Evolutionary conservation across 2,113 vertebrate genomes (phyloP).

Genomic region (Oreocharis arfaki): DNA sequence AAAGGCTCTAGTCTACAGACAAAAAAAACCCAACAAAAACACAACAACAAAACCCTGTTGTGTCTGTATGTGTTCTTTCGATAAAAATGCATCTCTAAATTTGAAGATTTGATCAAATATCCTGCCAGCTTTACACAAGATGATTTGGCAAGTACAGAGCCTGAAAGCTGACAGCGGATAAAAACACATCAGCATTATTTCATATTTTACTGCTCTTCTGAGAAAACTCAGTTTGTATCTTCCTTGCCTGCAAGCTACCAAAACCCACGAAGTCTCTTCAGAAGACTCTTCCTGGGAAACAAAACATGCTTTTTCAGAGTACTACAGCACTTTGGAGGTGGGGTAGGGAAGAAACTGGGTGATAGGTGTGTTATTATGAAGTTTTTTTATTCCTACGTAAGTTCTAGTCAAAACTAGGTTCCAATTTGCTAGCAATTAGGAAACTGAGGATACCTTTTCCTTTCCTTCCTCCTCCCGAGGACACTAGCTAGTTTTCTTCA

Average conservation of each 20-base stretch:
- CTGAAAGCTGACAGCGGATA: neutral
- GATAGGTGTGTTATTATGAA: neutral
- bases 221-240: neutral
- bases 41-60: too few species aligned
- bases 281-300: neutral
- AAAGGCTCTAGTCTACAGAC: neutral
- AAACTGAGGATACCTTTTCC: fast-evolving
- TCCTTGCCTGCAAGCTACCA: neutral
- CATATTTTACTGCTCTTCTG: neutral
- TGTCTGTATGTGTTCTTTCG: neutral
- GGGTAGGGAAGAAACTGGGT: neutral
- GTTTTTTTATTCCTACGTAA: neutral
- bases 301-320: neutral
- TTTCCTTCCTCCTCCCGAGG: neutral
- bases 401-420: neutral
- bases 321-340: neutral
- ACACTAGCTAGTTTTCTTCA: neutral
- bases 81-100: neutral
- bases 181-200: neutral
- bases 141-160: neutral
- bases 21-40: neutral
- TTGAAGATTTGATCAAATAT: neutral
- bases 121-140: neutral
- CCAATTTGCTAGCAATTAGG: neutral
- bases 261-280: neutral